These are phyloP conservation scores for Sphenopsis melanotis DNA, from an alignment of 2,797 vertebrate genomes.

Conservation along the genomic window DNA sequence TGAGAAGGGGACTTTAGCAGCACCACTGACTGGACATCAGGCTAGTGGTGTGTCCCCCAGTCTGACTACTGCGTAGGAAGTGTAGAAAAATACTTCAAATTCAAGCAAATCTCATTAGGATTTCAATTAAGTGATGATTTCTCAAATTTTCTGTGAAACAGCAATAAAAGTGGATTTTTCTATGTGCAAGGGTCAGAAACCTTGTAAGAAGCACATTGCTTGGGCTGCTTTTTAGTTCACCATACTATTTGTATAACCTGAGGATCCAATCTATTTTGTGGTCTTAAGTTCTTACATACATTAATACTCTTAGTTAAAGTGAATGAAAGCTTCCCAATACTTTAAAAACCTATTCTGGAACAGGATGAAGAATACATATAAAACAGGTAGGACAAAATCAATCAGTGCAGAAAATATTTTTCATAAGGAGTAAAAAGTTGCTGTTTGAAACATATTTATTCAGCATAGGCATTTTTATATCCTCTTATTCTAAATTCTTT, in stretches of 20 bases:
- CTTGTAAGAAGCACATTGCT: not conserved
- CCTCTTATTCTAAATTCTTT: not conserved
- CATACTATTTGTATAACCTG: not conserved
- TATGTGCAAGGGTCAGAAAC: not conserved
- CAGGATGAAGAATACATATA: not conserved
- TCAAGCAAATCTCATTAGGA: not conserved
- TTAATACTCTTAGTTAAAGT: not conserved
- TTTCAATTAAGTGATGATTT: not conserved
- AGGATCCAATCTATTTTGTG: not conserved
- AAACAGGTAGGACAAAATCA: not conserved
- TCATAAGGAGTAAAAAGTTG: not conserved
- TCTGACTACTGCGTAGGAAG: not conserved
- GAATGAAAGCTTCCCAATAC: not conserved
- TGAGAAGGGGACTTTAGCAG: not conserved
- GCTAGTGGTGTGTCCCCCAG: not conserved
- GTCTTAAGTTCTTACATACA: not conserved
- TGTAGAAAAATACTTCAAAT: not conserved
- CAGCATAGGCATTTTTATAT: not conserved
- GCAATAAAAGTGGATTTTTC: not conserved
- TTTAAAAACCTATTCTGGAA: not conserved
- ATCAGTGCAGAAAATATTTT: not conserved
- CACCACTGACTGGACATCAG: not conserved
- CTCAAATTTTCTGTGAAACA: not conserved
- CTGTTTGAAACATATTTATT: not conserved
- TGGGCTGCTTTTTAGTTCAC: not conserved